Conservation (phyloP, 1,140 invertebrate genomes). For the Eupeodes corollae region DNA sequence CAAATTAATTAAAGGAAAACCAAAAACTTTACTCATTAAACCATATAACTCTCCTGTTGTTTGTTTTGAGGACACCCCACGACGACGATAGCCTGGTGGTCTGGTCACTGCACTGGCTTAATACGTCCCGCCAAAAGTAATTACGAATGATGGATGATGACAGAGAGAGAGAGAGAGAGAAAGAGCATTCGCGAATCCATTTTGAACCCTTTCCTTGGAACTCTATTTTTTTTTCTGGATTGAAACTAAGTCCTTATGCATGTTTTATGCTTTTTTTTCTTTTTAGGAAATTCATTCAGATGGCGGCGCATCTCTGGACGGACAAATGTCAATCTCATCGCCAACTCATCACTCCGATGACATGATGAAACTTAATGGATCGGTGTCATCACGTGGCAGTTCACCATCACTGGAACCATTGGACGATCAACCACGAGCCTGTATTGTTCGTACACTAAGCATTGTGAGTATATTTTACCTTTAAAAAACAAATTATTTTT, state of each 20-base stretch:
- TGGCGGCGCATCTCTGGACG: conserved; percentile 25
- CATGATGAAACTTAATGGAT: conserved; percentile 24
- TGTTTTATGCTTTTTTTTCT: neutral
- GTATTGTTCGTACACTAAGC: conserved; percentile 44
- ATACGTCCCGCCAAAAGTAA: neutral
- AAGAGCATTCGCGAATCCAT: neutral
- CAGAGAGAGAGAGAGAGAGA: neutral
- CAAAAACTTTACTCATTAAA: too few species aligned
- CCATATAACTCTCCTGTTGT: too few species aligned
- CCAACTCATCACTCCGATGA: conserved; percentile 30
- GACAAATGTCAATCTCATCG: conserved; percentile 23
- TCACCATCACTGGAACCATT: conserved; percentile 26
- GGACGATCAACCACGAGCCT: conserved; percentile 25
- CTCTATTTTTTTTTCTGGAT: too few species aligned
- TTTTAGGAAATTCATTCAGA: conserved; percentile 11
- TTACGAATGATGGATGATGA: neutral
- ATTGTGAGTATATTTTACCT: conserved; percentile 45
- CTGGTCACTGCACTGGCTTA: too few species aligned
- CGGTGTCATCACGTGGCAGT: conserved; percentile 32
- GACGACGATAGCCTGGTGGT: too few species aligned
- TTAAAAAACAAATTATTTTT: conserved; percentile 2
- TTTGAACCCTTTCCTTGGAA: too few species aligned
- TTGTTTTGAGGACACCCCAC: too few species aligned
- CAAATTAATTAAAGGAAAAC: too few species aligned
- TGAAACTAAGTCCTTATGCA: neutral